Percentiles rank a stretch among this genome's conserved stretches.
phyloP scores from a whole-genome alignment of 2,113 vertebrate genomes.

The Eurystomus gularis region DNA sequence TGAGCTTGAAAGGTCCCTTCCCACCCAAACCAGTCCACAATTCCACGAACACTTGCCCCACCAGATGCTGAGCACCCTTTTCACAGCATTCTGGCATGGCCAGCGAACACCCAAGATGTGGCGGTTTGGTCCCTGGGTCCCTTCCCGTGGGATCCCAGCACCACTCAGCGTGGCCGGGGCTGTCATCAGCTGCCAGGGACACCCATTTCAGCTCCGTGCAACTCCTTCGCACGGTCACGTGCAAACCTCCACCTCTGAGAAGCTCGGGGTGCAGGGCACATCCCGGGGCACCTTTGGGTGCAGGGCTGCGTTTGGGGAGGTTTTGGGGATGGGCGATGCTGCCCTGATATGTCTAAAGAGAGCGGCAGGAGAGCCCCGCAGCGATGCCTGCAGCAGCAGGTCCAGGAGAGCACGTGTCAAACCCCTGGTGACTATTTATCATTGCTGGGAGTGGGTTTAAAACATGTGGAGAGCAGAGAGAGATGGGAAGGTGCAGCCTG shows the following conservation, averaged over 20 bases:
- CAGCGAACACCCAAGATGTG: rapidly evolving
- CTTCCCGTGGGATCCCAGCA: rapidly evolving
- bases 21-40: neutral
- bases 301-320: neutral
- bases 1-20: neutral
- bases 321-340: neutral
- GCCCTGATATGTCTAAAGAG: neutral
- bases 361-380: neutral
- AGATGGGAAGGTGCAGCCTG: neutral
- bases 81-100: neutral
- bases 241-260: rapidly evolving
- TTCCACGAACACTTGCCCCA: neutral
- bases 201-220: neutral
- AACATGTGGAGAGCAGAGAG: neutral
- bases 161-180: neutral
- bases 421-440: neutral
- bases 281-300: neutral
- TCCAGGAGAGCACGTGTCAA: too few relatives aligned
- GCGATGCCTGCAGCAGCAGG: rapidly evolving
- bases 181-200: rapidly evolving
- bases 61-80: neutral
- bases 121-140: neutral
- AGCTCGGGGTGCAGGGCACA: neutral
- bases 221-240: neutral
- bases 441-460: neutral